These are phyloP conservation scores for Pegoplata infirma DNA, from an alignment of 2,888 invertebrate species.

Conservation along the genomic window DNA sequence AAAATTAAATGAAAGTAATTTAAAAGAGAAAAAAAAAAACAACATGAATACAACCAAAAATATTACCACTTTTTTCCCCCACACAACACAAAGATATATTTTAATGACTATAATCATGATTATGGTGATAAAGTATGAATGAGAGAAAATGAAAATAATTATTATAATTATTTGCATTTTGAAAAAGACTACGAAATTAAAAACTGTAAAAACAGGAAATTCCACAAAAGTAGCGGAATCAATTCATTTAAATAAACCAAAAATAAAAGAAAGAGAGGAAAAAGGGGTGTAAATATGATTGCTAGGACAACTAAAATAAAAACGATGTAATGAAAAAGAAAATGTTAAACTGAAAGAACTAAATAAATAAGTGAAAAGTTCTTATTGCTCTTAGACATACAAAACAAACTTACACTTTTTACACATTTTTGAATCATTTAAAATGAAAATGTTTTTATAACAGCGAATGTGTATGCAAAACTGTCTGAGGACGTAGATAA, in stretches of 20 bases:
- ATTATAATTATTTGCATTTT: constrained; percentile 4
- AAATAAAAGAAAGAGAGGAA: constrained; percentile 29
- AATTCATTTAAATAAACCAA: constrained; percentile 55
- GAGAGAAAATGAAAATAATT: constrained; percentile 7
- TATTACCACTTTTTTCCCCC: background rate
- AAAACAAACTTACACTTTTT: constrained; percentile 45
- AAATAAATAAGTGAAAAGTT: constrained; percentile 36
- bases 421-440: constrained; percentile 26
- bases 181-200: background rate
- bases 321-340: constrained; percentile 19
- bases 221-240: constrained; percentile 55
- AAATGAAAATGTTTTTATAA: constrained; percentile 11
- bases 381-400: constrained; percentile 6
- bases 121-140: background rate
- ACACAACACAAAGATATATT: background rate
- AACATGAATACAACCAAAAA: background rate
- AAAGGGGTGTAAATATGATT: constrained; percentile 20
- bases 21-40: background rate
- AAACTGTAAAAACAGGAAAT: too few species aligned
- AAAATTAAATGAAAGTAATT: background rate
- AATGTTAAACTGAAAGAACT: constrained; percentile 33
- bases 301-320: background rate
- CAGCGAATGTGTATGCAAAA: constrained; percentile 27
- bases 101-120: background rate
- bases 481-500: constrained; percentile 53